These are phyloP conservation scores for Chrysotoxum bicinctum DNA, from an alignment of 2,888 invertebrate genomes.

Conservation along the genomic window DNA sequence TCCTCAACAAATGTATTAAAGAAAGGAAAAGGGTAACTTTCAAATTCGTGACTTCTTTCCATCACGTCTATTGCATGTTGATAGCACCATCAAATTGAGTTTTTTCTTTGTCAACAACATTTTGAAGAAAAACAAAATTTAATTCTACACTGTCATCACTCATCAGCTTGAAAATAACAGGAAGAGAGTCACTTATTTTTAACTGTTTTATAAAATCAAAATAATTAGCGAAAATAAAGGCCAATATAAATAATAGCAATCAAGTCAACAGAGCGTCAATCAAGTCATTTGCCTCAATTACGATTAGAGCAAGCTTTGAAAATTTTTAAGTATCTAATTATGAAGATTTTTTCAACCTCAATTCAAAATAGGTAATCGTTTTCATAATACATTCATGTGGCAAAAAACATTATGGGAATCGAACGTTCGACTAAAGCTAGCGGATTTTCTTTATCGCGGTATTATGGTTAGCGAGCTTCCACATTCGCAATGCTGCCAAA, in stretches of 20 bases:
- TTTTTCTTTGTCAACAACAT: neutral
- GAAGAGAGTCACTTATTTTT: conserved; percentile 41
- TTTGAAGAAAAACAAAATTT: neutral
- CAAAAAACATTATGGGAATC: too few species aligned
- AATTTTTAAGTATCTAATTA: conserved; percentile 2
- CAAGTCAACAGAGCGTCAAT: conserved; percentile 33
- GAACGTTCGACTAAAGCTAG: too few species aligned
- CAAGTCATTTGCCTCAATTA: conserved; percentile 24
- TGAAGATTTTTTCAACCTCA: neutral
- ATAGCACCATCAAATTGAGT: neutral
- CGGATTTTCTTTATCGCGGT: too few species aligned
- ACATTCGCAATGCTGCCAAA: too few species aligned
- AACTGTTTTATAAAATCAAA: conserved; percentile 30
- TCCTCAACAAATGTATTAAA: neutral
- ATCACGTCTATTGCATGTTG: conserved; percentile 8
- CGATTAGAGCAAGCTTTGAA: neutral
- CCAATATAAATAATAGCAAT: conserved; percentile 55
- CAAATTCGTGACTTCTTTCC: neutral
- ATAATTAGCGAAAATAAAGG: conserved; percentile 35
- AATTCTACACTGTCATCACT: neutral
- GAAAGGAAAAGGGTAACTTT: neutral
- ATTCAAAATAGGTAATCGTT: neutral
- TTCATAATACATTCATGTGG: neutral
- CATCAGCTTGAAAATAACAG: conserved; percentile 13
- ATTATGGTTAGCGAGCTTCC: too few species aligned